phyloP scores from a whole-genome alignment of 2,888 invertebrate species.

The Hypercompe scribonia region DNA sequence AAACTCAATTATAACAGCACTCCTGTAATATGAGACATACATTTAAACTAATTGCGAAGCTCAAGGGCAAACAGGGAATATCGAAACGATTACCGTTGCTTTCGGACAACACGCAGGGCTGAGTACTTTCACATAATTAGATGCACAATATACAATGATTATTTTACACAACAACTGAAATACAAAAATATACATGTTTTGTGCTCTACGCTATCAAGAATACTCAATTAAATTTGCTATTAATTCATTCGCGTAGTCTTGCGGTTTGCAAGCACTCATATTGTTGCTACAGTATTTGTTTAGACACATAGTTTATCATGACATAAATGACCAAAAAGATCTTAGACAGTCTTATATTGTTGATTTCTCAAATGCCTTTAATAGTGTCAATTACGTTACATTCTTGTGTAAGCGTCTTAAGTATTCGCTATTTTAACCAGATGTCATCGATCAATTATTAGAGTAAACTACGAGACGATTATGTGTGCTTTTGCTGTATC shows the following conservation, averaged over 20 bases:
- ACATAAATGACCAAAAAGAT: background rate
- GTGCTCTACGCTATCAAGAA: background rate
- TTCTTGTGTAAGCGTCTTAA: background rate
- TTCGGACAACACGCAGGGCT: slow-evolving; percentile 15
- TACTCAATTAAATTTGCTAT: background rate
- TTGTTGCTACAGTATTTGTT: no score
- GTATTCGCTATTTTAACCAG: no score
- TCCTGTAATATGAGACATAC: slow-evolving; percentile 20
- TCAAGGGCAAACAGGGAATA: slow-evolving; percentile 30
- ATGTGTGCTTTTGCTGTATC: no score
- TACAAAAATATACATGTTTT: no score
- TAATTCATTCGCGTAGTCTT: background rate
- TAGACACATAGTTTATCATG: background rate
- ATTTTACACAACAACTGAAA: no score
- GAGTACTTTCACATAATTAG: background rate
- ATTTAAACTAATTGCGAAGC: slow-evolving; percentile 28
- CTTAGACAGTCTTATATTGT: background rate
- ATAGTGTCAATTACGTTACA: background rate
- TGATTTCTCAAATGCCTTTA: background rate
- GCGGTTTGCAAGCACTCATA: background rate
- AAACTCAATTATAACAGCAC: slow-evolving; percentile 20
- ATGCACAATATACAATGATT: background rate
- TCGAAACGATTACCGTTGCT: slow-evolving; percentile 19
- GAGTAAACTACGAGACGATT: background rate
- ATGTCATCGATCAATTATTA: no score